Base-by-base conservation (phyloP, 2,797 vertebrate species). In the Falco biarmicus region DNA sequence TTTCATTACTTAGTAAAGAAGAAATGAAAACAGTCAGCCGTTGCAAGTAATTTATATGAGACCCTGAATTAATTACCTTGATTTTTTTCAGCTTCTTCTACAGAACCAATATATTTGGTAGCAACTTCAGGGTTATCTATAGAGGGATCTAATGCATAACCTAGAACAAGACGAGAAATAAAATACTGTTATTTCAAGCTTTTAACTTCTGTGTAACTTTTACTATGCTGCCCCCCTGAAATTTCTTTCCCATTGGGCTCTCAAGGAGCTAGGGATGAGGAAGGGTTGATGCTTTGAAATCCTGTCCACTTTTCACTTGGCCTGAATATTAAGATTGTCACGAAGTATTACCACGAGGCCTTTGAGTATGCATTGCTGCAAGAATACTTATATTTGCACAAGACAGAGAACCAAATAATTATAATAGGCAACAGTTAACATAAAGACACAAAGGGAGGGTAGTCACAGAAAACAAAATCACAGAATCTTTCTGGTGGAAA, bases 61-160 rank as follows among this genome's bases (percentile, higher is more conserved):
- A 81, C 25, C 70, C 47, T 63, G 78, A 94, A 90, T 59, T 75
- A 74, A 69, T 96, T 98, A 99, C 99, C 99, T 99, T 99, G 99
- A 95, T 99, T 99, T 98, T 99, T 99, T 97, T 99, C 99, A 50
- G 99, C 99, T 93, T 99, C 99, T 71, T 99, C 99, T 71, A 99
- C 98, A 78, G 99, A 99, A 53, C 99, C 99, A 93, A 99, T 99
- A 73, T 99, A 99, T 90, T 95, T 98, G 90, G 50, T 98, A 83
- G 98, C 77, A 22, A 98, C 94, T 79, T 99, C 98, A 78, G 98
- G 98, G 90, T 97, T 98, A 97, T 99, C 99, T 96, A 99, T 98
- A 57, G 99, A 99, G 31, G 99, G 99, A 98, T 99, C 99, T 94
- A 99, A 97, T 20, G 99, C 99, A 95, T 99, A 99, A 93, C 99